Conservation (phyloP, 2,113 vertebrate genomes). For the Periophthalmus modestus region DNA sequence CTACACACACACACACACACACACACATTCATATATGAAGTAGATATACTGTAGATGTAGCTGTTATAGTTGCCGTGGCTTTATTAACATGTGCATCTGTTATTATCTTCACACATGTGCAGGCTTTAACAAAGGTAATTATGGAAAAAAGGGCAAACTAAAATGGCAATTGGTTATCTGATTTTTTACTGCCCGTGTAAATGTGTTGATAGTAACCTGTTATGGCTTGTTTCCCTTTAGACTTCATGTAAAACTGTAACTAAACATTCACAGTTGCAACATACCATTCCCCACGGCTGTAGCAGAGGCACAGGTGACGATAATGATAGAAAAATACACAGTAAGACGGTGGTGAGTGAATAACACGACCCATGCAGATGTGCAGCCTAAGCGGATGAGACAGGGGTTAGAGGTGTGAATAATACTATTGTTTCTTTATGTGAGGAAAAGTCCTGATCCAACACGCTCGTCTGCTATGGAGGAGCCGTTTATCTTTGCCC, state of each 20-base stretch:
- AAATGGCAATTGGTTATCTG: too few relatives aligned
- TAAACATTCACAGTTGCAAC: not conserved
- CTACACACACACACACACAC: not conserved
- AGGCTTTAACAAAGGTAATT: too few relatives aligned
- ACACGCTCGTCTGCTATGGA: conserved; percentile 46
- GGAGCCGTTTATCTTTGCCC: conserved; percentile 16
- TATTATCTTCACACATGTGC: too few relatives aligned
- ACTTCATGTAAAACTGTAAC: conserved; percentile 23
- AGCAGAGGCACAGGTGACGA: conserved; percentile 49
- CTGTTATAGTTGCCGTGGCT: not conserved
- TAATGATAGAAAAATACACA: conserved; percentile 48
- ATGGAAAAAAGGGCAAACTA: too few relatives aligned
- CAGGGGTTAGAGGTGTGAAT: conserved; percentile 19
- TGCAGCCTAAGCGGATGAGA: conserved; percentile 29
- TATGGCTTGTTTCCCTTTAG: conserved; percentile 1
- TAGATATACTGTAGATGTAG: not conserved
- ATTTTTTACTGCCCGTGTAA: too few relatives aligned
- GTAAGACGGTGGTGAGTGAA: conserved; percentile 24
- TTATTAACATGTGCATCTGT: not conserved
- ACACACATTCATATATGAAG: too few relatives aligned
- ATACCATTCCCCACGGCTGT: conserved; percentile 29
- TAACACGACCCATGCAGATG: conserved; percentile 28
- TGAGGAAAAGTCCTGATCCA: conserved; percentile 50
- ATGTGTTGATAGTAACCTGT: too few relatives aligned
- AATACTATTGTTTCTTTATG: conserved; percentile 40